Evolutionary conservation across 1,140 invertebrate species (phyloP).

Genomic region (Listronotus bonariensis): DNA sequence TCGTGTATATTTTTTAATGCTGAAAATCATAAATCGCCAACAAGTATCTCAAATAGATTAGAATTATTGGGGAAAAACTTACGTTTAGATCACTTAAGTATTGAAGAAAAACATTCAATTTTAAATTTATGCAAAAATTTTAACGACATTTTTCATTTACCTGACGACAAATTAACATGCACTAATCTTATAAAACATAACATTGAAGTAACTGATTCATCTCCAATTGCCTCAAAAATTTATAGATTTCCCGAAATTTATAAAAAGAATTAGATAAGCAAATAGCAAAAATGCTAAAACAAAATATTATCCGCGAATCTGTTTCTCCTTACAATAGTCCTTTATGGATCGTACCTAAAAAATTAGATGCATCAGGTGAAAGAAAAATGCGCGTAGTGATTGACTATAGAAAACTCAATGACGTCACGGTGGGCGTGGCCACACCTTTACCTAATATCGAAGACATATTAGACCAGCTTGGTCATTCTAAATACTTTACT

Average conservation of each 20-base stretch:
- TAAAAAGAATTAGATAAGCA: conserved; percentile 54
- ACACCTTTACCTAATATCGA: conserved; percentile 62
- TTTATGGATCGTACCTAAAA: conserved; percentile 56
- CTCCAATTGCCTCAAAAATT: conserved; percentile 45
- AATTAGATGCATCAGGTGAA: conserved; percentile 52
- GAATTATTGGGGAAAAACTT: conserved; percentile 20
- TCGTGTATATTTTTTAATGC: conserved; percentile 5
- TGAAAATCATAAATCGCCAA: background rate
- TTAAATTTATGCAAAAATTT: conserved; percentile 34
- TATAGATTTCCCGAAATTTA: conserved; percentile 53
- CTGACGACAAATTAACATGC: conserved; percentile 33
- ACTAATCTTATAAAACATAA: conserved; percentile 41
- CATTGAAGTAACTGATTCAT: conserved; percentile 42
- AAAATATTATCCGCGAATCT: conserved; percentile 53
- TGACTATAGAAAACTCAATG: conserved; percentile 54
- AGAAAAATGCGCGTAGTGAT: conserved; percentile 54
- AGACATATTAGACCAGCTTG: conserved; percentile 56
- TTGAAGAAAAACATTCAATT: conserved; percentile 29
- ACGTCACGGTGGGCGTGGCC: conserved; percentile 53
- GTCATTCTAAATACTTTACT: conserved; percentile 57
- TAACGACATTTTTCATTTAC: conserved; percentile 43
- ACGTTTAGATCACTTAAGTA: conserved; percentile 39
- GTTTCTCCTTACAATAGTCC: conserved; percentile 51
- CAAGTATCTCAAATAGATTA: background rate
- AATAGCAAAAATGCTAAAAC: conserved; percentile 53